A percentile compares a stretch with the other conserved stretches of the same genome.
phyloP scores from a whole-genome alignment of 2,888 invertebrate genomes.

The Drosophila histrio region DNA sequence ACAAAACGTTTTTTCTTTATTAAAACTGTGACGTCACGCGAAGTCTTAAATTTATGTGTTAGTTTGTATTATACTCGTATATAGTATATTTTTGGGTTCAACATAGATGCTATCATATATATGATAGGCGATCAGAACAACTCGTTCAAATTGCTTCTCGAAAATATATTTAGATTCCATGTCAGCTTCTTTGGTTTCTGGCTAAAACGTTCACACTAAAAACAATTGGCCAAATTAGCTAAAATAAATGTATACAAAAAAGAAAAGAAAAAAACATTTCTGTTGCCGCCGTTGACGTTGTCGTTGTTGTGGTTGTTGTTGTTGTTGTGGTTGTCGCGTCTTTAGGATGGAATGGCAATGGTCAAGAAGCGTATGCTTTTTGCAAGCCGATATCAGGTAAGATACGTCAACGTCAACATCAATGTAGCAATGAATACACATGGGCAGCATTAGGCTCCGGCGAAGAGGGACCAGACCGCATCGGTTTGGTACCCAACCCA shows the following conservation, averaged over 20 bases:
- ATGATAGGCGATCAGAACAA: slow-evolving; percentile 4
- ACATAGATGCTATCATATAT: slow-evolving; percentile 1
- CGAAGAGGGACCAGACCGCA: slow-evolving; percentile 16
- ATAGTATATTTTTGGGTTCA: background rate
- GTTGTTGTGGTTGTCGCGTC: slow-evolving; percentile 12
- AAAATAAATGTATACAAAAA: slow-evolving; percentile 25
- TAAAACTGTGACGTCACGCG: slow-evolving; percentile 8
- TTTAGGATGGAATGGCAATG: slow-evolving; percentile 28
- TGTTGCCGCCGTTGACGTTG: slow-evolving; percentile 1
- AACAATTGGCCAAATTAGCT: slow-evolving; percentile 28
- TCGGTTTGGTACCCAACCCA: slow-evolving; percentile 39
- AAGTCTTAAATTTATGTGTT: slow-evolving; percentile 1
- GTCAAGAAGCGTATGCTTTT: slow-evolving; percentile 48
- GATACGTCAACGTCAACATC: slow-evolving; percentile 35
- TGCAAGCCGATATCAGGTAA: slow-evolving; percentile 51
- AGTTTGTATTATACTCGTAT: background rate
- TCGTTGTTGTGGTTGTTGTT: background rate
- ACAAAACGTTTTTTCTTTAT: background rate
- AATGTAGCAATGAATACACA: slow-evolving; percentile 58
- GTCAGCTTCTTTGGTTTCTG: slow-evolving; percentile 3
- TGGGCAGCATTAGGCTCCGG: slow-evolving; percentile 43
- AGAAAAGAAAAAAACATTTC: slow-evolving; percentile 5
- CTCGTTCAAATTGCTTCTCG: slow-evolving; percentile 3
- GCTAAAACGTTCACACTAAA: slow-evolving; percentile 16
- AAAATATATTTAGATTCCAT: slow-evolving; percentile 6